A percentile compares a stretch with the other conserved stretches of the same genome.
Conservation (phyloP, 2,888 invertebrate genomes). For the Epicampocera succincta region DNA sequence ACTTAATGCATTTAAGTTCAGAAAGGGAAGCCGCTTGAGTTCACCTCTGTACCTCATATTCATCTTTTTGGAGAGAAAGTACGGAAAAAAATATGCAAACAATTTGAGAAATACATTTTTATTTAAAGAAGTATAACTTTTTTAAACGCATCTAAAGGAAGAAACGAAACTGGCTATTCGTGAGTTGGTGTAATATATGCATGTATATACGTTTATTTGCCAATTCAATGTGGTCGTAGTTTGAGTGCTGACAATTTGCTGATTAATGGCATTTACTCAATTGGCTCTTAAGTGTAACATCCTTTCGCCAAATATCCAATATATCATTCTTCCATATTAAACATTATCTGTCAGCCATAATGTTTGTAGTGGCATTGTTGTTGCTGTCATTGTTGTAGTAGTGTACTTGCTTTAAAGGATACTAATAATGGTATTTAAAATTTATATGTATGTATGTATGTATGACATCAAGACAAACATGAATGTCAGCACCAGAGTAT, state of each 20-base stretch:
- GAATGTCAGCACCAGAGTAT: neutral
- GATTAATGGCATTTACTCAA: conserved; percentile 73
- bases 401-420: conserved; percentile 57
- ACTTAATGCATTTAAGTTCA: too few relatives aligned
- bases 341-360: conserved; percentile 41
- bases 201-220: neutral
- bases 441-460: conserved; percentile 38
- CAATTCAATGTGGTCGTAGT: conserved; percentile 60
- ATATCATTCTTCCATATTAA: conserved; percentile 57
- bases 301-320: conserved; percentile 65
- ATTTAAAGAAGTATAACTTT: too few relatives aligned
- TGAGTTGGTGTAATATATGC: neutral
- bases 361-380: conserved; percentile 40
- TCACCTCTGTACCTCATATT: too few relatives aligned
- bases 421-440: conserved; percentile 48
- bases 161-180: too few relatives aligned
- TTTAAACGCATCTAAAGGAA: too few relatives aligned
- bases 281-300: conserved; percentile 69
- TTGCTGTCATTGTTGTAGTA: conserved; percentile 33
- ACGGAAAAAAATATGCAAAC: too few relatives aligned
- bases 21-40: too few relatives aligned
- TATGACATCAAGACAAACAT: conserved; percentile 11
- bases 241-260: conserved; percentile 75
- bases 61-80: too few relatives aligned
- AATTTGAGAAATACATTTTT: too few relatives aligned